These are phyloP conservation scores for Cheirogaleus major DNA, from an alignment of 2,797 vertebrate species.

Conservation along the genomic window DNA sequence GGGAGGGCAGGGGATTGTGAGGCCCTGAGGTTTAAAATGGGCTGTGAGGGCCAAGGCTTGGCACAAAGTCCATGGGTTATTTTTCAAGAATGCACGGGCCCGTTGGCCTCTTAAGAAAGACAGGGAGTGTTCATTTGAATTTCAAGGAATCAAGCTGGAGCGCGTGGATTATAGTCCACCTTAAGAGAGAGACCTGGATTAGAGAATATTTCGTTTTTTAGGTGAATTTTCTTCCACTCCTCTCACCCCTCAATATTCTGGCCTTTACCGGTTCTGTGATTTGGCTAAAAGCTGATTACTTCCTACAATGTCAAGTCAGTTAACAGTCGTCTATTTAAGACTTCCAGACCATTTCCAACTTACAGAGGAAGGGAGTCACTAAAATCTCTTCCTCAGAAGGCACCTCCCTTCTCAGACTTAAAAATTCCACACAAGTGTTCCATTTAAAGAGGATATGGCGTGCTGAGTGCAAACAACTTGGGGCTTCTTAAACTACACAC, in stretches of 20 bases:
- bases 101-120: not conserved
- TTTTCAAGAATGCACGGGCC: not conserved
- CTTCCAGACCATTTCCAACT: conserved; percentile 31
- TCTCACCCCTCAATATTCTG: conserved; percentile 45
- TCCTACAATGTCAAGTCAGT: conserved; percentile 70
- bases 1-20: conserved; percentile 52
- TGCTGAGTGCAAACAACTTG: conserved; percentile 81
- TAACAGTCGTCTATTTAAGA: conserved; percentile 56
- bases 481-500: conserved; percentile 81
- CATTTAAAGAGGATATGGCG: conserved; percentile 66
- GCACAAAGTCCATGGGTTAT: not conserved
- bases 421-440: conserved; percentile 47
- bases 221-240: conserved; percentile 26
- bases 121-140: not conserved
- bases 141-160: not conserved
- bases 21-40: conserved; percentile 31
- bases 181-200: conserved; percentile 31
- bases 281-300: conserved; percentile 63
- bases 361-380: conserved; percentile 63
- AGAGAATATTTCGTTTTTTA: conserved; percentile 44
- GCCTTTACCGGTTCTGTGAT: conserved; percentile 66
- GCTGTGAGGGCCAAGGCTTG: not conserved
- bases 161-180: not conserved
- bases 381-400: conserved; percentile 38
- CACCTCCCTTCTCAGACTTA: conserved; percentile 76